Evolutionary conservation across 2,797 vertebrate species (phyloP).

Genomic region (Eidolon dupreanum): DNA sequence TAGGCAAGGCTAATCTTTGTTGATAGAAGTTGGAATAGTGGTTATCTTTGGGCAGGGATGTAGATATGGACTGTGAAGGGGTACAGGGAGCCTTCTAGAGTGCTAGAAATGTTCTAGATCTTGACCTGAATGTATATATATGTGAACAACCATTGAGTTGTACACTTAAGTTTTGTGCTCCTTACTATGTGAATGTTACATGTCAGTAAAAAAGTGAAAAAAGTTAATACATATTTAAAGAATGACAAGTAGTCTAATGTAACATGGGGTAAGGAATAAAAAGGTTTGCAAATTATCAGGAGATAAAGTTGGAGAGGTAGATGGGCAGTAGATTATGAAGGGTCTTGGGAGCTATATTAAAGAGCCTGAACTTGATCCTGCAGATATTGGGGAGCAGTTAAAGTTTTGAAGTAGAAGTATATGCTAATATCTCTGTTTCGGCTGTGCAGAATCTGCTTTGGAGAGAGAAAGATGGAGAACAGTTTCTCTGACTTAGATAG

Average conservation of each 20-base stretch:
- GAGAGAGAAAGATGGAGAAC: not conserved
- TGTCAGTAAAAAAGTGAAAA: not conserved
- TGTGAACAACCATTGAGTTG: not conserved
- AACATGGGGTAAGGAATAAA: not conserved
- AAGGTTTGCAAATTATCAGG: not conserved
- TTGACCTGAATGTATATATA: not conserved
- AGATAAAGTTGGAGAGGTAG: not conserved
- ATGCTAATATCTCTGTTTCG: not conserved
- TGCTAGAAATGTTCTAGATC: not conserved
- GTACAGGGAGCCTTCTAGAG: not conserved
- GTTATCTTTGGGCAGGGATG: not conserved
- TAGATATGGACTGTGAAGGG: not conserved
- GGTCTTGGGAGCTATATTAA: not conserved
- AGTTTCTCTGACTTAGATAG: slow-evolving; percentile 2
- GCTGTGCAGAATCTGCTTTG: not conserved
- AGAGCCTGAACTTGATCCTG: not conserved
- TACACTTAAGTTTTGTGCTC: not conserved
- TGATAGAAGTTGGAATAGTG: not conserved
- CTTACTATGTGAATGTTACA: not conserved
- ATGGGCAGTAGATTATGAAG: not conserved
- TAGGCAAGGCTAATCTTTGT: not conserved
- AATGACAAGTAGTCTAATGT: slow-evolving; percentile 3
- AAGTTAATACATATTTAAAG: not conserved
- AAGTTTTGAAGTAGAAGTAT: not conserved
- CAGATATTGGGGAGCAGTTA: not conserved